These are phyloP conservation scores for Falco novaeseelandiae DNA, from an alignment of 2,797 vertebrate species.

Conservation along the genomic window DNA sequence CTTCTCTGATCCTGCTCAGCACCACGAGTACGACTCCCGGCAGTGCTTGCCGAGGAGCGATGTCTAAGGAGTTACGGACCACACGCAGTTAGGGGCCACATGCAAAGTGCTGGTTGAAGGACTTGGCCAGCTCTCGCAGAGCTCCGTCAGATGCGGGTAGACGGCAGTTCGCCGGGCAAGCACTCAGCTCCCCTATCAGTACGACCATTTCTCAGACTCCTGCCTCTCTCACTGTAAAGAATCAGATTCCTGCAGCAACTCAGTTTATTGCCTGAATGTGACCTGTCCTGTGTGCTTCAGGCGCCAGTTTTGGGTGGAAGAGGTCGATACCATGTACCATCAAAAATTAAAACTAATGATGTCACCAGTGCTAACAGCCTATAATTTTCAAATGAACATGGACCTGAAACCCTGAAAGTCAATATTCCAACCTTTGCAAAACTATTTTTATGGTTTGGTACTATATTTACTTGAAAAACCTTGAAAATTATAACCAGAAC, in stretches of 20 bases:
- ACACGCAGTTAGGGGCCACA: not conserved
- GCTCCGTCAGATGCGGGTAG: not conserved
- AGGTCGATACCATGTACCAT: not conserved
- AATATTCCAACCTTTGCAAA: not conserved
- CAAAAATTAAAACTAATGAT: not conserved
- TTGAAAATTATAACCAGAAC: not conserved
- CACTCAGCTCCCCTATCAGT: not conserved
- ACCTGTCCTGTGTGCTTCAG: not conserved
- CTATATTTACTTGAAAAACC: not conserved
- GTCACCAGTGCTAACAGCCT: accelerated
- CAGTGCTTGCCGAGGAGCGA: not conserved
- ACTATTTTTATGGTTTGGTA: not conserved
- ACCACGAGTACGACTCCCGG: not conserved
- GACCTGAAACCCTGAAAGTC: not conserved
- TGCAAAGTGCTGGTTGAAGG: not conserved
- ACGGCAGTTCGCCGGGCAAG: not conserved
- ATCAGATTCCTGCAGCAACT: not conserved
- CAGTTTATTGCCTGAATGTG: not conserved
- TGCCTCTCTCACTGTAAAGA: not conserved
- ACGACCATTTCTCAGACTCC: not conserved
- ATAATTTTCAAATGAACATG: not conserved
- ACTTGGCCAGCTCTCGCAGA: not conserved
- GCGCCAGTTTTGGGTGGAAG: not conserved
- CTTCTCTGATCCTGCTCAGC: not conserved
- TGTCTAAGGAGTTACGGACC: not conserved